Evolutionary conservation across 2,888 invertebrate species (phyloP), one percentile per base, ranked within the genome.

Genomic region (Heliconius ethilla): DNA sequence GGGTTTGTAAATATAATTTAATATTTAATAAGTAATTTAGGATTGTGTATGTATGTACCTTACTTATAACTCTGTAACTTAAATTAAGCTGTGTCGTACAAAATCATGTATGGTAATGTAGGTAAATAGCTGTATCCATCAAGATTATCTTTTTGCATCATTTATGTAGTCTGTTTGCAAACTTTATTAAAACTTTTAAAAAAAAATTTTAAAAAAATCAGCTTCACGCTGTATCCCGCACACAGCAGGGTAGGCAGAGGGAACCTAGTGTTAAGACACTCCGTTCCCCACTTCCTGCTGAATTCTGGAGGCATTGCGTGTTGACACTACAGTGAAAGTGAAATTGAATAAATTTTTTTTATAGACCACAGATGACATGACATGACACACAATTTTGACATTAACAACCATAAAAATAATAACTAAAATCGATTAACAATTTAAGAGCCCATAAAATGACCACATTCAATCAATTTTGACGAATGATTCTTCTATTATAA

Each of bases 401-500:
- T 63, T 70, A 65, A 67, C 15, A 1, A 7, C 7, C 18, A 45
- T 7, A 6, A 15, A 67, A n/a, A 72, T 62, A 67, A 67, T 22
- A 67, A 67, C 40, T 63, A 67, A 37, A 77, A 77, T 77, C 62
- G 33, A 69, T 67, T 74, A 67, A 67, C 65, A 3, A 25, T 33
- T 45, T 27, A 45, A 59, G 15, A 10, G 22, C 27, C 72, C 66
- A 27, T 73, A 67, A 77, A 73, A 59, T 77, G 55, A 74, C 73
- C 66, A 73, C 70, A 78, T 80, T 81, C 79, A 81, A 81, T 80
- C 79, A 81, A 63, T 75, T 79, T 81, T 84, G 83, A 84, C 80
- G 81, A 83, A 83, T 83, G 81, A 81, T 82, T 80, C 75, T 40
- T 66, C 72, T 79, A 72, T 77, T 81, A 79, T 76, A 82, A 78